Evolutionary conservation across 1,140 invertebrate species (phyloP).

Genomic region (Saccostrea echinata): DNA sequence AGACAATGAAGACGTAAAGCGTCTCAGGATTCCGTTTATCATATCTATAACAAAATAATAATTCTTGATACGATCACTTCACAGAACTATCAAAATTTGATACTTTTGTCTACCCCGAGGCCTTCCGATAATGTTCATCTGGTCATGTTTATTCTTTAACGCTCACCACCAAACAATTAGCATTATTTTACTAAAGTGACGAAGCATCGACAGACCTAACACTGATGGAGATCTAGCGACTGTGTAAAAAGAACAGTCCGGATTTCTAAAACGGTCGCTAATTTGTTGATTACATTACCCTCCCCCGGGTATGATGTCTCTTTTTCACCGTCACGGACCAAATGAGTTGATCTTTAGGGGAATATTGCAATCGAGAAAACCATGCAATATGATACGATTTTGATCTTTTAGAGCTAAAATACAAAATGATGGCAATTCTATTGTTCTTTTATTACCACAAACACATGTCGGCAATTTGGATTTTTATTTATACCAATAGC

Average conservation of each 20-base stretch:
- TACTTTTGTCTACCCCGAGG: constrained; percentile 30
- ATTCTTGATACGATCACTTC: constrained; percentile 28
- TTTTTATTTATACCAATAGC: background rate
- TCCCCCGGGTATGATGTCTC: constrained; percentile 28
- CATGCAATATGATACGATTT: constrained; percentile 29
- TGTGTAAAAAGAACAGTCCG: constrained; percentile 18
- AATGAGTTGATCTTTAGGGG: constrained; percentile 4
- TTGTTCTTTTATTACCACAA: constrained; percentile 40
- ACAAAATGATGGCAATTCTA: constrained; percentile 40
- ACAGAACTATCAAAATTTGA: constrained; percentile 30
- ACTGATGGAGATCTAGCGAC: background rate
- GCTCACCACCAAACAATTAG: constrained; percentile 33
- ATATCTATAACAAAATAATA: constrained; percentile 40
- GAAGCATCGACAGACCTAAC: background rate
- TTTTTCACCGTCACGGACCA: constrained; percentile 3
- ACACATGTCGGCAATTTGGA: constrained; percentile 23
- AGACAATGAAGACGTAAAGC: constrained; percentile 17
- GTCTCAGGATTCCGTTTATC: constrained; percentile 10
- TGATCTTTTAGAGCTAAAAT: constrained; percentile 27
- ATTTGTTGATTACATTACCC: constrained; percentile 27
- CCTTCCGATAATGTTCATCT: constrained; percentile 23
- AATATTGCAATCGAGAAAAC: constrained; percentile 11
- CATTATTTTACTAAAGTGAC: constrained; percentile 35
- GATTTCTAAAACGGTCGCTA: constrained; percentile 39
- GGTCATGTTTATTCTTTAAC: constrained; percentile 22